phyloP scores from a whole-genome alignment of 2,113 vertebrate species.

The Tychaedon coryphoeus region DNA sequence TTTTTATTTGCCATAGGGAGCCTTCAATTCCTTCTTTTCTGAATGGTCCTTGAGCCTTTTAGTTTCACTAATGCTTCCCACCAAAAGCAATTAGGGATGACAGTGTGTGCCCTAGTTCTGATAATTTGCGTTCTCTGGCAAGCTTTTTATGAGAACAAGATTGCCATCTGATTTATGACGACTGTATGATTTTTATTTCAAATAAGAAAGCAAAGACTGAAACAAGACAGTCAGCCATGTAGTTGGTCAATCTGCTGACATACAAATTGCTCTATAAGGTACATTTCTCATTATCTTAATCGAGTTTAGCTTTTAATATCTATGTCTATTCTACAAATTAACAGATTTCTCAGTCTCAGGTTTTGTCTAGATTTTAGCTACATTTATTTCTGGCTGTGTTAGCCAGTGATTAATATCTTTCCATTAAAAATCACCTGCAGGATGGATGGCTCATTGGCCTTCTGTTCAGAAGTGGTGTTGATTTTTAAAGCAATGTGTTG shows the following conservation, averaged over 20 bases:
- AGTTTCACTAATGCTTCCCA: slow-evolving; percentile 6
- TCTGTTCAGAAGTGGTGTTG: background rate
- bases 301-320: background rate
- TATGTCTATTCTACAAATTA: background rate
- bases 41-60: slow-evolving; percentile 27
- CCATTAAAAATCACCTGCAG: background rate
- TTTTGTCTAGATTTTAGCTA: background rate
- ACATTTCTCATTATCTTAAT: background rate
- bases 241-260: background rate
- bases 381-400: background rate
- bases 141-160: background rate
- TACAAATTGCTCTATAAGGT: background rate
- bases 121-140: slow-evolving; percentile 42
- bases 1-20: slow-evolving; percentile 10
- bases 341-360: background rate
- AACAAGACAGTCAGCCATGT: background rate
- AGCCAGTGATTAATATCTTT: background rate
- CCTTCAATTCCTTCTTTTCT: background rate
- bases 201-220: background rate
- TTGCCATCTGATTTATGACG: slow-evolving; percentile 9
- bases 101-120: slow-evolving; percentile 21
- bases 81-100: slow-evolving; percentile 45
- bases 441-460: background rate
- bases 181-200: background rate
- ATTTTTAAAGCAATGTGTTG: background rate